These are phyloP conservation scores for Philereme vetulata DNA, from an alignment of 2,888 invertebrate species.

Conservation along the genomic window DNA sequence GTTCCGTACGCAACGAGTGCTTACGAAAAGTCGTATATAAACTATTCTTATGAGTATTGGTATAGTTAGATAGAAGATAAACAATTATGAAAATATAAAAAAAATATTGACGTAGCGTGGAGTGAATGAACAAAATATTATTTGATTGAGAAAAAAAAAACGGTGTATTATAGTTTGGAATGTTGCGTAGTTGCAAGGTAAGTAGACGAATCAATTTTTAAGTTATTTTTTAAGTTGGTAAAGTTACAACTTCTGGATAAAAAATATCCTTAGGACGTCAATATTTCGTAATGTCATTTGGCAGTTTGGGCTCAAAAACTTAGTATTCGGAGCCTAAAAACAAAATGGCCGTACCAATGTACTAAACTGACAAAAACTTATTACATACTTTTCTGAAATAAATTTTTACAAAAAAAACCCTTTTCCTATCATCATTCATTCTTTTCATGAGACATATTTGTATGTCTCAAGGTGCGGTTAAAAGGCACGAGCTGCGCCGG, in stretches of 20 bases:
- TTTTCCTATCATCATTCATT: too few species aligned
- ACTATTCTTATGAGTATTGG: constrained; percentile 58
- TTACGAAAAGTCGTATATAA: constrained; percentile 32
- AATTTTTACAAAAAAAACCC: too few species aligned
- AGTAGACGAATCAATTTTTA: constrained; percentile 19
- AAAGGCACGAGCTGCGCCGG: too few species aligned
- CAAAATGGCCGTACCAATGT: background rate
- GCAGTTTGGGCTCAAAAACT: background rate
- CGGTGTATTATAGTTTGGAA: constrained; percentile 23
- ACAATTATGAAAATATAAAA: constrained; percentile 46
- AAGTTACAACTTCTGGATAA: background rate
- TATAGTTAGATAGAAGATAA: constrained; percentile 46
- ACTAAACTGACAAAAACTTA: too few species aligned
- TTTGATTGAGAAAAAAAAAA: constrained; percentile 23
- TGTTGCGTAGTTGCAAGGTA: constrained; percentile 23
- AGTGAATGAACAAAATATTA: constrained; percentile 47
- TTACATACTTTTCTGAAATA: too few species aligned
- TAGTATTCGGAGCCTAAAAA: background rate
- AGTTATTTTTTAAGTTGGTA: constrained; percentile 11
- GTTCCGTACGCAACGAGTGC: constrained; percentile 24
- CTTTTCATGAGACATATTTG: too few species aligned
- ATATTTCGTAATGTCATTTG: background rate
- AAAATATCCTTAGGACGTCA: background rate
- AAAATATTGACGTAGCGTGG: constrained; percentile 46
- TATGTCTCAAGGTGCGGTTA: too few species aligned